phyloP scores from a whole-genome alignment of 2,797 vertebrate genomes.

The Yasuhikotakia modesta region DNA sequence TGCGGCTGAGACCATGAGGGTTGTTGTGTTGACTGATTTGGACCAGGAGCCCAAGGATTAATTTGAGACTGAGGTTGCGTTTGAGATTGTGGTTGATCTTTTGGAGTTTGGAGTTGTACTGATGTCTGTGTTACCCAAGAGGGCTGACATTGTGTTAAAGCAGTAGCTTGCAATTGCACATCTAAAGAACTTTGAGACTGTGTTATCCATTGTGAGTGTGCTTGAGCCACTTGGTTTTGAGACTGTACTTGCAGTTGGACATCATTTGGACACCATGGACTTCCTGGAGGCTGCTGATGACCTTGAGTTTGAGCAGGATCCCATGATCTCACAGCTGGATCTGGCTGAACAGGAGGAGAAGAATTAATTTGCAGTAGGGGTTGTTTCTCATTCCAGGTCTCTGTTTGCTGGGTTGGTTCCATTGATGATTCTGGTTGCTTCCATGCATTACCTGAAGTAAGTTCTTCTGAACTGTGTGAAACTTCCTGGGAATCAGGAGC shows the following conservation, averaged over 20 bases:
- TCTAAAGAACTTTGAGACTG: slow-evolving; percentile 69
- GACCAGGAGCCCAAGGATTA: slow-evolving; percentile 67
- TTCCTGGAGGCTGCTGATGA: slow-evolving; percentile 68
- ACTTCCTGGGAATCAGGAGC: slow-evolving; percentile 61
- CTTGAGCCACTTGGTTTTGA: slow-evolving; percentile 62
- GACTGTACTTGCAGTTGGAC: slow-evolving; percentile 66
- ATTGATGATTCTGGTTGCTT: slow-evolving; percentile 68
- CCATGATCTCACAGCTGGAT: slow-evolving; percentile 64
- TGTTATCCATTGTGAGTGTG: slow-evolving; percentile 63
- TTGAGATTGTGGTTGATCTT: slow-evolving; percentile 64
- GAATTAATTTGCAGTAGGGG: slow-evolving; percentile 33
- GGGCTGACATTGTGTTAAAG: slow-evolving; percentile 67
- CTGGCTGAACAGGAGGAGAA: slow-evolving; percentile 62
- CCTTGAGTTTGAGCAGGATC: slow-evolving; percentile 66
- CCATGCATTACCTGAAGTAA: slow-evolving; percentile 62
- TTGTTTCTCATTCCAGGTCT: slow-evolving; percentile 65
- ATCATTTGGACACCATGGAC: slow-evolving; percentile 69
- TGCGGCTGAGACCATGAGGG: slow-evolving; percentile 54
- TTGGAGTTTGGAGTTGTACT: slow-evolving; percentile 33
- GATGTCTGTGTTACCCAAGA: slow-evolving; percentile 67
- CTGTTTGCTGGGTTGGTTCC: slow-evolving; percentile 68
- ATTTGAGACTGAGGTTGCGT: slow-evolving; percentile 64
- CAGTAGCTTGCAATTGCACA: slow-evolving; percentile 38
- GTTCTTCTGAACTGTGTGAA: slow-evolving; percentile 58
- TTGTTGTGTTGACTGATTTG: slow-evolving; percentile 58